These are phyloP conservation scores for Tyrannus savana DNA, from an alignment of 2,113 vertebrate species.

Conservation along the genomic window DNA sequence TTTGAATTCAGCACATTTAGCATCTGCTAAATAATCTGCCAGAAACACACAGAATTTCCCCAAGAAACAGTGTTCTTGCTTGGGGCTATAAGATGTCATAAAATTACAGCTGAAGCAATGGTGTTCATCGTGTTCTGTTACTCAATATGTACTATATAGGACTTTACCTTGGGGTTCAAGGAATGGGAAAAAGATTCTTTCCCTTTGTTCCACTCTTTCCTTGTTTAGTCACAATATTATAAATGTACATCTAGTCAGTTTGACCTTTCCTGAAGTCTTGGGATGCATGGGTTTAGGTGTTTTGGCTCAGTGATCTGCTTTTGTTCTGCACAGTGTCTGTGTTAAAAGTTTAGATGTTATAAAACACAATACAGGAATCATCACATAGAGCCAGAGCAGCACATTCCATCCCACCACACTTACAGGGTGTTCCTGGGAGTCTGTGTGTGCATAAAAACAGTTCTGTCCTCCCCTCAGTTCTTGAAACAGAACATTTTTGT, in stretches of 20 bases:
- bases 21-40: neutral
- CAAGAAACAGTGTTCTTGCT: neutral
- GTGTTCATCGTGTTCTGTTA: neutral
- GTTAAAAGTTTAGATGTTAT: neutral
- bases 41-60: neutral
- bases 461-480: neutral
- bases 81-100: neutral
- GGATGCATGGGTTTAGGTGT: neutral
- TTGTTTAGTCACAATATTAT: neutral
- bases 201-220: neutral
- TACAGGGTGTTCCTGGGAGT: neutral
- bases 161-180: neutral
- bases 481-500: neutral
- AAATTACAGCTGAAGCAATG: neutral
- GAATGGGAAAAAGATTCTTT: neutral
- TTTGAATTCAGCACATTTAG: neutral
- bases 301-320: neutral
- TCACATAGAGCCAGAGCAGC: accelerated
- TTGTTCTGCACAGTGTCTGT: neutral
- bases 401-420: accelerated
- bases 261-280: neutral
- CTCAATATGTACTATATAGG: neutral
- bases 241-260: neutral
- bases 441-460: neutral
- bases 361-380: neutral